phyloP scores from a whole-genome alignment of 1,140 invertebrate species.

The Zaprionus davidi region DNA sequence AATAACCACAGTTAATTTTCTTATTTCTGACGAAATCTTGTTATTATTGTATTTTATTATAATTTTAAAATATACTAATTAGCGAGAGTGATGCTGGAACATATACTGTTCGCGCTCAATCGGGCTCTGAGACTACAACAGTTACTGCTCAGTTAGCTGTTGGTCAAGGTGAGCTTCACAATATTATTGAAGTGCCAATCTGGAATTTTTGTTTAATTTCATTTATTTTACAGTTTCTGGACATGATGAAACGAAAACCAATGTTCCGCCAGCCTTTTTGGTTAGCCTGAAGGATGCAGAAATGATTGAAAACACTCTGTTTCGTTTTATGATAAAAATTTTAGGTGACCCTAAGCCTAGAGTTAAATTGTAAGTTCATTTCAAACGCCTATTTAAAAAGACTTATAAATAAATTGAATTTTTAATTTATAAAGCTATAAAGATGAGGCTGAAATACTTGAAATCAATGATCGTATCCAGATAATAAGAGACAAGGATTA shows the following conservation, averaged over 20 bases:
- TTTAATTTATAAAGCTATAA: conserved; percentile 89
- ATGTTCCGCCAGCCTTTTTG: conserved; percentile 91
- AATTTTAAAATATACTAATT: not conserved
- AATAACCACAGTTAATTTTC: no score
- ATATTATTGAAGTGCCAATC: not conserved
- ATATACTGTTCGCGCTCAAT: conserved; percentile 96
- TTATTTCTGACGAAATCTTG: not conserved
- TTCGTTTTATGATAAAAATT: conserved; percentile 95
- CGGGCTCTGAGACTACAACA: conserved; percentile 90
- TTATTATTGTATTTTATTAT: no score
- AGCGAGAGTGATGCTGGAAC: conserved; percentile 93
- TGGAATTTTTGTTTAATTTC: not conserved
- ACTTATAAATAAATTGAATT: not conserved
- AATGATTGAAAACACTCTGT: conserved; percentile 93
- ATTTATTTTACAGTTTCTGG: conserved; percentile 76
- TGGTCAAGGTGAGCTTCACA: conserved; percentile 87
- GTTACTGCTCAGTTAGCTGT: conserved; percentile 94
- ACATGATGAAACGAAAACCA: conserved; percentile 88
- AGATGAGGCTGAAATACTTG: conserved; percentile 89
- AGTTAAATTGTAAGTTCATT: conserved; percentile 91
- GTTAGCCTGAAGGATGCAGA: conserved; percentile 94
- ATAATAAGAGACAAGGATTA: conserved; percentile 91
- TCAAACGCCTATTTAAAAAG: not conserved
- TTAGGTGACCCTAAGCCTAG: conserved; percentile 93
- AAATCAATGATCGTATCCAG: conserved; percentile 89